These are phyloP conservation scores for Epistrophella euchroma DNA, from an alignment of 2,888 invertebrate species.

Conservation along the genomic window DNA sequence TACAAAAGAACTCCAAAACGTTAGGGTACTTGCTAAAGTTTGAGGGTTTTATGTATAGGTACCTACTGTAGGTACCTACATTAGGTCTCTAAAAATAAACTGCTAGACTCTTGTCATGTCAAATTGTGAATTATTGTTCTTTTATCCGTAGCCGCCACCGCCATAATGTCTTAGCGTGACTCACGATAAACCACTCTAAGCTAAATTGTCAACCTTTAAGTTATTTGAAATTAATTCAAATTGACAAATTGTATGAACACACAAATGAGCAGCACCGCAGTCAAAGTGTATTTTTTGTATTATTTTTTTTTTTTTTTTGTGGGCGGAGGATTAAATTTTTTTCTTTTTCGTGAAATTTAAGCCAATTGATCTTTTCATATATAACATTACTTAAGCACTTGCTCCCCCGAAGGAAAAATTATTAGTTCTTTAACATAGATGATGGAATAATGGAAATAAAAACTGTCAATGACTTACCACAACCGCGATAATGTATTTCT, in stretches of 20 bases:
- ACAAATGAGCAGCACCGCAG: background rate
- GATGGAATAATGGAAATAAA: too few relatives aligned
- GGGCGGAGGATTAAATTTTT: background rate
- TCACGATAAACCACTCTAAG: slow-evolving; percentile 12
- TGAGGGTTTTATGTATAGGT: background rate
- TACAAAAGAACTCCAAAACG: background rate
- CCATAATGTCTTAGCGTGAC: slow-evolving; percentile 7
- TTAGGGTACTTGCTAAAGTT: too few relatives aligned
- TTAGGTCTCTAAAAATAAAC: background rate
- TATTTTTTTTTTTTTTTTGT: background rate
- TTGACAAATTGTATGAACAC: slow-evolving; percentile 6
- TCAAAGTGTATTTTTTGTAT: background rate
- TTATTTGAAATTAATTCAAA: slow-evolving; percentile 20
- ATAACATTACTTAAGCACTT: too few relatives aligned
- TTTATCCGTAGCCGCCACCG: background rate
- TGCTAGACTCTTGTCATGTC: background rate
- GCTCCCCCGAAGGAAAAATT: too few relatives aligned
- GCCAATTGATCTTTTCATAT: background rate
- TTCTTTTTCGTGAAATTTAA: background rate
- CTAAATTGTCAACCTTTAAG: slow-evolving; percentile 12
- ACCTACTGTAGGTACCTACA: background rate
- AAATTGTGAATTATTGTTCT: slow-evolving; percentile 14
- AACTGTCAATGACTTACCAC: too few relatives aligned
- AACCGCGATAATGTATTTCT: too few relatives aligned
- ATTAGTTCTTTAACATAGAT: too few relatives aligned